Percentiles rank a stretch among this genome's conserved stretches.
Conservation (phyloP, 23 tunicate species). For the Ascidia mentula region DNA sequence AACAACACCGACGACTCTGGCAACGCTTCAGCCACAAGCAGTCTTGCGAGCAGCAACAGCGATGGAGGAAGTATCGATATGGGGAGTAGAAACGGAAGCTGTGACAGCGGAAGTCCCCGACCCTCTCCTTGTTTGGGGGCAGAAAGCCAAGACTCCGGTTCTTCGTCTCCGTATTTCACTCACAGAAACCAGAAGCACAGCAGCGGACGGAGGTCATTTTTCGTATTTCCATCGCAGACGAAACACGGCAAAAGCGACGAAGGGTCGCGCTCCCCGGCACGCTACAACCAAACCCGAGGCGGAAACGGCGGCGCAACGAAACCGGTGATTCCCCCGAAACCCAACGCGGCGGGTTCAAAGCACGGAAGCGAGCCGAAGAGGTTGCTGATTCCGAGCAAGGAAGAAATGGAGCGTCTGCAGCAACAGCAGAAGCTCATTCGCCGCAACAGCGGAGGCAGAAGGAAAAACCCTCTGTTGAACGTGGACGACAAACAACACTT, state of each 20-base stretch:
- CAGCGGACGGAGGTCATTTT: slow-evolving; percentile 30
- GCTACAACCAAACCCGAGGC: slow-evolving; percentile 3
- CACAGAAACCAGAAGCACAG: slow-evolving; percentile 24
- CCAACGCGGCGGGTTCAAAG: slow-evolving; percentile 7
- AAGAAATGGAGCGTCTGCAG: slow-evolving; percentile 24
- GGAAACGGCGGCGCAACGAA: slow-evolving; percentile 19
- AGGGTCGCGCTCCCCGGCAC: neutral
- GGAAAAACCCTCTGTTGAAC: neutral
- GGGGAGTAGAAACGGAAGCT: slow-evolving; percentile 86
- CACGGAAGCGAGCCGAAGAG: slow-evolving; percentile 15
- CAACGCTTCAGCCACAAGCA: slow-evolving; percentile 82
- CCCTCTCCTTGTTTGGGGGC: slow-evolving; percentile 26
- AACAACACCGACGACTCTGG: slow-evolving; percentile 88
- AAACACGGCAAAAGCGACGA: neutral
- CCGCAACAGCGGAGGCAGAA: slow-evolving; percentile 56
- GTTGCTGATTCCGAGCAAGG: neutral
- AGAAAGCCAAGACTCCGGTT: slow-evolving; percentile 60
- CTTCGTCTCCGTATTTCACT: slow-evolving; percentile 36
- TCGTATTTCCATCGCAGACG: slow-evolving; percentile 43
- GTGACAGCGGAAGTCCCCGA: slow-evolving; percentile 79
- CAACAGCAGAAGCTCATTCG: slow-evolving; percentile 66
- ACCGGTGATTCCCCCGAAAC: slow-evolving; percentile 43
- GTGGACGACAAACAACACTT: slow-evolving; percentile 14
- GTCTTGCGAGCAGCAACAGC: slow-evolving; percentile 74
- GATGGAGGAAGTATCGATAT: slow-evolving; percentile 41